Conservation (phyloP, 1,140 invertebrate genomes). For the Pemphigus obesinymphae region DNA sequence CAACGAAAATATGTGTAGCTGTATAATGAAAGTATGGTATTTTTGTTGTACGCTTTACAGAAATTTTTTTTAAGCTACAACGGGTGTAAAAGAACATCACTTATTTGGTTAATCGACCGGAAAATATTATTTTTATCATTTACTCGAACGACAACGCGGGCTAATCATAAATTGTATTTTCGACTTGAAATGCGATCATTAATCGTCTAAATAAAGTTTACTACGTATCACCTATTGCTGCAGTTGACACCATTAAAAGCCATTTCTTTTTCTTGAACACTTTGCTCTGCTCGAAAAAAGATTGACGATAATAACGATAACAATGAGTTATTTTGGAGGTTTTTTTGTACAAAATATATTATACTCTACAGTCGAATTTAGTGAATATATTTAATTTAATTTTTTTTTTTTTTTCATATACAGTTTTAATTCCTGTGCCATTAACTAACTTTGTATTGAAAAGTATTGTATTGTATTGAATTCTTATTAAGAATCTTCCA, state of each 20-base stretch:
- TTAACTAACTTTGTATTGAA: no score
- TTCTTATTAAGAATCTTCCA: no score
- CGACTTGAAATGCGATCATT: not conserved
- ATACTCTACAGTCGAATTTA: no score
- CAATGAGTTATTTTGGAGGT: not conserved
- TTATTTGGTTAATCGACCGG: not conserved
- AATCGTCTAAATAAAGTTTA: not conserved
- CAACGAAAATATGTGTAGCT: no score
- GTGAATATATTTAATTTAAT: no score
- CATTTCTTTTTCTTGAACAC: not conserved
- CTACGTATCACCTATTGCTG: not conserved
- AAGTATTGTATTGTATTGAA: no score
- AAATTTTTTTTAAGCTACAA: not conserved
- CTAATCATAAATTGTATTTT: constrained; percentile 6
- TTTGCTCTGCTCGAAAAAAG: not conserved
- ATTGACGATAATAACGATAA: not conserved
- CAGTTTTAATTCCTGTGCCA: no score
- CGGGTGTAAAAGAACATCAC: not conserved
- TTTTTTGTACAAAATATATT: not conserved
- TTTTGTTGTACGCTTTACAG: no score
- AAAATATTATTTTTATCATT: not conserved
- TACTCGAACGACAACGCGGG: not conserved
- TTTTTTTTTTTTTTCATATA: no score
- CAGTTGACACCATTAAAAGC: not conserved
- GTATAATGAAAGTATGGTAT: no score